Percentiles rank a stretch among this genome's conserved stretches.
Conservation (phyloP, 2,888 invertebrate species). For the Abrostola tripartita region DNA sequence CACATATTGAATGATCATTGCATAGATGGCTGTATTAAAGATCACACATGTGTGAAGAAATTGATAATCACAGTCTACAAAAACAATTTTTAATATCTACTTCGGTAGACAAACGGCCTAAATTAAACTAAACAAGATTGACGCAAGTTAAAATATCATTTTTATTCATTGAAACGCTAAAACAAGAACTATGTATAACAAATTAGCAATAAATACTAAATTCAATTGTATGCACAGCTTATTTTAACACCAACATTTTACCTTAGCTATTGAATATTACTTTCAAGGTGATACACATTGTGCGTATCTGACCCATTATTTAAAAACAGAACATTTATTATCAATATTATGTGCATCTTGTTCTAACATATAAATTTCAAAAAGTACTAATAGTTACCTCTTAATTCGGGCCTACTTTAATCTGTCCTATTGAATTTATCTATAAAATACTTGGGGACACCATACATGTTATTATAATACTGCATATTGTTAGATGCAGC, state of each 20-base stretch:
- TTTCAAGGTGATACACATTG: constrained; percentile 36
- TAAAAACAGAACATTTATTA: constrained; percentile 36
- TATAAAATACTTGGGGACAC: constrained; percentile 74
- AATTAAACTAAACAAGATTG: constrained; percentile 44
- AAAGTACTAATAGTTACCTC: constrained; percentile 66
- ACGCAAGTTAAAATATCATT: constrained; percentile 28
- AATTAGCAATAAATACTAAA: constrained; percentile 41
- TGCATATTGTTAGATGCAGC: constrained; percentile 77
- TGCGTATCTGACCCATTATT: constrained; percentile 27
- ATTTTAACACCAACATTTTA: constrained; percentile 47
- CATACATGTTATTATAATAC: constrained; percentile 74
- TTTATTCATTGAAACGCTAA: constrained; percentile 29
- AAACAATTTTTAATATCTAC: constrained; percentile 40
- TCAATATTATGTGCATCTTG: constrained; percentile 52
- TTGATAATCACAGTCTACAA: constrained; percentile 28
- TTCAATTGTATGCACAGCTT: constrained; percentile 49
- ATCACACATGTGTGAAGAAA: constrained; percentile 43
- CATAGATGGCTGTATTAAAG: constrained; percentile 36
- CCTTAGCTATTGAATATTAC: constrained; percentile 54
- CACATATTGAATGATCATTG: constrained; percentile 37
- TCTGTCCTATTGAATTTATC: constrained; percentile 70
- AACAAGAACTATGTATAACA: constrained; percentile 51
- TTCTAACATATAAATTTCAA: constrained; percentile 69
- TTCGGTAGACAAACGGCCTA: constrained; percentile 55
- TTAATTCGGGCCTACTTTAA: constrained; percentile 63